Conservation (phyloP, 2,888 invertebrate species). For the Lacanobia oleracea region DNA sequence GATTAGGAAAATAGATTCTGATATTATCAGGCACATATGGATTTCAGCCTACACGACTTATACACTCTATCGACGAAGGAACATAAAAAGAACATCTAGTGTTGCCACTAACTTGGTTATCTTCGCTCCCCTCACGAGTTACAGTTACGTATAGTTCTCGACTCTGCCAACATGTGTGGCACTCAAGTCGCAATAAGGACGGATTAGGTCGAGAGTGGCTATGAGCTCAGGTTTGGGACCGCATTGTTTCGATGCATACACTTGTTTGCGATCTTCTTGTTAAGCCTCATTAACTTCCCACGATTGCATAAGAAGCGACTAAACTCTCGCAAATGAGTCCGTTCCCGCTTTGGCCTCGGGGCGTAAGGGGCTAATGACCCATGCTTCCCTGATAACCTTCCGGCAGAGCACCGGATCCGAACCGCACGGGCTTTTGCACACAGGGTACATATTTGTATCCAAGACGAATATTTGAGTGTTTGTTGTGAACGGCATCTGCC, state of each 20-base stretch:
- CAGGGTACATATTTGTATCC: slow-evolving; percentile 21
- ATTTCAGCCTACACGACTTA: too few relatives aligned
- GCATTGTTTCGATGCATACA: neutral
- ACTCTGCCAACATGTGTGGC: neutral
- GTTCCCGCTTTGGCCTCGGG: neutral
- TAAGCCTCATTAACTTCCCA: slow-evolving; percentile 14
- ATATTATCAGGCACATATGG: neutral
- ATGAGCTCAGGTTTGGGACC: too few relatives aligned
- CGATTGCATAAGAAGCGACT: slow-evolving; percentile 1
- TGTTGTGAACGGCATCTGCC: neutral
- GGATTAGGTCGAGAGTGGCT: neutral
- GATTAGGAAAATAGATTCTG: neutral
- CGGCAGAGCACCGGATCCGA: slow-evolving; percentile 39
- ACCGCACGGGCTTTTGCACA: slow-evolving; percentile 22
- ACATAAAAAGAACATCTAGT: too few relatives aligned
- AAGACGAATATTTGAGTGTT: slow-evolving; percentile 9
- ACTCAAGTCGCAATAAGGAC: neutral
- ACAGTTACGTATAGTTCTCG: neutral
- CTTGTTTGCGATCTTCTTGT: neutral
- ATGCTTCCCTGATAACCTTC: slow-evolving; percentile 45
- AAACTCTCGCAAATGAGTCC: slow-evolving; percentile 25
- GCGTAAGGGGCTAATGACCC: slow-evolving; percentile 38
- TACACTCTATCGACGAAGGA: too few relatives aligned
- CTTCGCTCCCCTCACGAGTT: neutral
- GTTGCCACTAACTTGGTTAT: neutral